Percentiles rank a stretch among this genome's conserved stretches.
These are phyloP conservation scores for Limonius californicus DNA, from an alignment of 1,140 invertebrate genomes.

Conservation along the genomic window DNA sequence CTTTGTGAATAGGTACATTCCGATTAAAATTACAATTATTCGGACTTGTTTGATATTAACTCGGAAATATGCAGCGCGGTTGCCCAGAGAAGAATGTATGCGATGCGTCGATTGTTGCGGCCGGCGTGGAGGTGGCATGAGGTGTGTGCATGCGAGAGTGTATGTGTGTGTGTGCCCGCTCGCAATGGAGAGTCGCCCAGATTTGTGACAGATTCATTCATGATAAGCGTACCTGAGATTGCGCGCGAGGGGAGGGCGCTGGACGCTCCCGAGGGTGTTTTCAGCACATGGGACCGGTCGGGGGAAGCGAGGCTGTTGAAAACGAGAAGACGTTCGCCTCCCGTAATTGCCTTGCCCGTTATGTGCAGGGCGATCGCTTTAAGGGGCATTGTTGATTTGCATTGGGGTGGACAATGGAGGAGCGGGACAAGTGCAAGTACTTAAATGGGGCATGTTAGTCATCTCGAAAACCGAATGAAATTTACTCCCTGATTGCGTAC, in stretches of 20 bases:
- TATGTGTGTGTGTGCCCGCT: neutral
- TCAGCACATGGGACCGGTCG: neutral
- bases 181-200: slow-evolving; percentile 1
- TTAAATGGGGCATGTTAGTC: too few relatives aligned
- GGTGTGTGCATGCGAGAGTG: neutral
- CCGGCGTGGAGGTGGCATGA: neutral
- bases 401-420: neutral
- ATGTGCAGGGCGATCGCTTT: neutral
- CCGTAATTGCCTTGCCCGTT: neutral
- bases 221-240: slow-evolving; percentile 5
- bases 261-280: neutral
- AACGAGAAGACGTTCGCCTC: neutral
- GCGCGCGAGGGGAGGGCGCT: neutral
- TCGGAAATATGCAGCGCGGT: neutral
- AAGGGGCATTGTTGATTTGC: neutral
- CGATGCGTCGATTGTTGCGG: neutral
- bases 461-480: too few relatives aligned
- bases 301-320: neutral
- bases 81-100: neutral
- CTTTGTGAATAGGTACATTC: slow-evolving; percentile 14
- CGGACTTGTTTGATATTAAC: neutral
- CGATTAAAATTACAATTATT: slow-evolving; percentile 11
- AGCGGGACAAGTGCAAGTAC: too few relatives aligned
- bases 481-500: too few relatives aligned
- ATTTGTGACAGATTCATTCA: slow-evolving; percentile 9